Evolutionary conservation across 2,888 invertebrate species (phyloP).

Genomic region (Kuschelorhynchus macadamiae): DNA sequence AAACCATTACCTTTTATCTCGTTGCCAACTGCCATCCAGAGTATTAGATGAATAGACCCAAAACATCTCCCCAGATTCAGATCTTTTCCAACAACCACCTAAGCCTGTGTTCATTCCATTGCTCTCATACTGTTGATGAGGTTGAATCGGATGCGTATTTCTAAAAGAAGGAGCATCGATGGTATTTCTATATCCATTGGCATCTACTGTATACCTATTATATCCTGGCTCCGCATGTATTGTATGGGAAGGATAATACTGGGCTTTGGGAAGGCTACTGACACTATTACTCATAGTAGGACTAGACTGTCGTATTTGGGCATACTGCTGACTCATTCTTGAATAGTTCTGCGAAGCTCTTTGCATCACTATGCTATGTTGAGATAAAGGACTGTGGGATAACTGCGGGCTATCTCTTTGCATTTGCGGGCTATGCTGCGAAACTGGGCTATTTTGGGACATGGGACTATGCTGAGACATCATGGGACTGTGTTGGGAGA

Average conservation of each 20-base stretch:
- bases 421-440: slow-evolving; percentile 49
- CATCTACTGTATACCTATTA: slow-evolving; percentile 29
- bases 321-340: slow-evolving; percentile 41
- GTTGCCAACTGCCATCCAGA: slow-evolving; percentile 62
- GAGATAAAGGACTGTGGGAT: slow-evolving; percentile 47
- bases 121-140: slow-evolving; percentile 54
- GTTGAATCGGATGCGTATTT: slow-evolving; percentile 67
- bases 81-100: slow-evolving; percentile 67
- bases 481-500: slow-evolving; percentile 46
- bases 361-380: slow-evolving; percentile 41
- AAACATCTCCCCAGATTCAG: slow-evolving; percentile 65
- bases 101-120: slow-evolving; percentile 62
- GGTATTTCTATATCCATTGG: slow-evolving; percentile 19
- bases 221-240: slow-evolving; percentile 49
- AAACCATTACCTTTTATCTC: slow-evolving; percentile 64
- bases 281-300: slow-evolving; percentile 51
- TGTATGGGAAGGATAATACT: slow-evolving; percentile 56
- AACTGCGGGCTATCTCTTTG: slow-evolving; percentile 45
- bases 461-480: slow-evolving; percentile 48
- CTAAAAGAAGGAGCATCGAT: slow-evolving; percentile 57
- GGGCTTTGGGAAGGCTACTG: slow-evolving; percentile 51
- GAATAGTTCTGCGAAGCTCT: slow-evolving; percentile 30
- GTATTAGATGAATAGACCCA: slow-evolving; percentile 64
- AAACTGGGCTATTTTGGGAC: slow-evolving; percentile 50
- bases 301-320: slow-evolving; percentile 57